These are phyloP conservation scores for Alces alces DNA, from an alignment of 2,113 vertebrate genomes.

Conservation along the genomic window DNA sequence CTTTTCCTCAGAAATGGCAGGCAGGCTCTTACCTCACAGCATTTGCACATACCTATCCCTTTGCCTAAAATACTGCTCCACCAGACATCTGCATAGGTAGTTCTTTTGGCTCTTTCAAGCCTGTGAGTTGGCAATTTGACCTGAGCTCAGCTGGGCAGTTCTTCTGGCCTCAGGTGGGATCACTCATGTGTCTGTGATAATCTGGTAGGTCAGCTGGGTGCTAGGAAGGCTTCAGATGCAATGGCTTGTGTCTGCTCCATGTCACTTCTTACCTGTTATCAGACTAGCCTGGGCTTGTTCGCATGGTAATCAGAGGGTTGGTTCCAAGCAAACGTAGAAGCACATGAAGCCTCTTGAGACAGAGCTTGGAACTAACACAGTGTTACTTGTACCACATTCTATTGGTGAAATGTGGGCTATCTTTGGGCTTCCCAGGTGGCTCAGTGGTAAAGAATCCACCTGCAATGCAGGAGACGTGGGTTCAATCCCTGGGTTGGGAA, in stretches of 20 bases:
- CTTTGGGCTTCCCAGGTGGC: not conserved
- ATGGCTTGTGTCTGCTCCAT: not conserved
- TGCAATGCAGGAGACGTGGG: accelerated
- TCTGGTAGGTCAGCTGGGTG: not conserved
- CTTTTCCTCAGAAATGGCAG: not conserved
- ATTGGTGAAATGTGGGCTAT: not conserved
- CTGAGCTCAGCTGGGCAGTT: not conserved
- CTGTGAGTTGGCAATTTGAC: not conserved
- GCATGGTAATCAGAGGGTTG: not conserved
- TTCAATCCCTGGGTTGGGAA: not conserved
- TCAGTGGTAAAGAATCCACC: not conserved
- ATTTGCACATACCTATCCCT: not conserved
- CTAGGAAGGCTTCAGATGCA: not conserved
- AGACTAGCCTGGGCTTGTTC: not conserved
- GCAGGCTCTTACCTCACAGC: not conserved
- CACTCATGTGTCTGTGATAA: not conserved
- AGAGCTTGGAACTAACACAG: not conserved
- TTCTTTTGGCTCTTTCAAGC: not conserved
- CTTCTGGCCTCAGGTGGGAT: not conserved
- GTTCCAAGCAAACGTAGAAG: not conserved
- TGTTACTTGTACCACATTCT: not conserved
- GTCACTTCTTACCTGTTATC: not conserved
- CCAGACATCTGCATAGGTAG: not conserved
- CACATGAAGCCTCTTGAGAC: not conserved
- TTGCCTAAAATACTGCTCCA: not conserved